A percentile compares a stretch with the other conserved stretches of the same genome.
phyloP scores from a whole-genome alignment of 2,797 vertebrate genomes.

The Steatocranus sp. region DNA sequence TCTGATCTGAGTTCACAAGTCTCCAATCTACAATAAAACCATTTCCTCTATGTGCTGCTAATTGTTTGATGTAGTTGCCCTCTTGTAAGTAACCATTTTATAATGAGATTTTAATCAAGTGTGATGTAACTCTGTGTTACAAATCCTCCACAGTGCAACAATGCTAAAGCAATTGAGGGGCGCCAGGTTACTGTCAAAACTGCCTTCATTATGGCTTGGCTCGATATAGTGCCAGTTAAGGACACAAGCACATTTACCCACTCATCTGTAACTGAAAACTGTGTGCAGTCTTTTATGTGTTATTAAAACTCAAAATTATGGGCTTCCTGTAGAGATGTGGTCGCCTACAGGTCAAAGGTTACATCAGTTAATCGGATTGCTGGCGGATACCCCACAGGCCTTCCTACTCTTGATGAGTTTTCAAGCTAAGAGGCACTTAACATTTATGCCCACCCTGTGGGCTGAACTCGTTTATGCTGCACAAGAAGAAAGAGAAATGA shows the following conservation, averaged over 20 bases:
- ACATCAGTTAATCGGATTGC: constrained; percentile 54
- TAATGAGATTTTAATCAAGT: constrained; percentile 29
- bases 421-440: constrained; percentile 55
- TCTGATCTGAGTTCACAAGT: not conserved
- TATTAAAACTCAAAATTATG: constrained; percentile 42
- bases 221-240: constrained; percentile 2
- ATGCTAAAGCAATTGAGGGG: constrained; percentile 14
- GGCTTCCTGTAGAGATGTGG: constrained; percentile 38
- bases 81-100: not conserved
- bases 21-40: not conserved
- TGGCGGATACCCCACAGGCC: constrained; percentile 35
- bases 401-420: constrained; percentile 51
- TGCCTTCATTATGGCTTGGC: constrained; percentile 4
- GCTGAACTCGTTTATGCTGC: constrained; percentile 23
- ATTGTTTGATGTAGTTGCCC: not conserved
- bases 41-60: not conserved
- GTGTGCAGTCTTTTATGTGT: constrained; percentile 33
- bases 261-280: constrained; percentile 24
- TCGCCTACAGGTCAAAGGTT: constrained; percentile 49
- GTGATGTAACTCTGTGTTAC: constrained; percentile 5
- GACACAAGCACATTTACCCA: constrained; percentile 5
- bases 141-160: not conserved
- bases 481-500: constrained; percentile 1
- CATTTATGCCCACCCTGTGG: constrained; percentile 32
- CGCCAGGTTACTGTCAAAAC: constrained; percentile 33